Percentiles rank a stretch among this genome's conserved stretches.
Evolutionary conservation across 35 echinoderm and acorn worm genomes (phyloP).

Genomic region (Ophiothrix spiculata): DNA sequence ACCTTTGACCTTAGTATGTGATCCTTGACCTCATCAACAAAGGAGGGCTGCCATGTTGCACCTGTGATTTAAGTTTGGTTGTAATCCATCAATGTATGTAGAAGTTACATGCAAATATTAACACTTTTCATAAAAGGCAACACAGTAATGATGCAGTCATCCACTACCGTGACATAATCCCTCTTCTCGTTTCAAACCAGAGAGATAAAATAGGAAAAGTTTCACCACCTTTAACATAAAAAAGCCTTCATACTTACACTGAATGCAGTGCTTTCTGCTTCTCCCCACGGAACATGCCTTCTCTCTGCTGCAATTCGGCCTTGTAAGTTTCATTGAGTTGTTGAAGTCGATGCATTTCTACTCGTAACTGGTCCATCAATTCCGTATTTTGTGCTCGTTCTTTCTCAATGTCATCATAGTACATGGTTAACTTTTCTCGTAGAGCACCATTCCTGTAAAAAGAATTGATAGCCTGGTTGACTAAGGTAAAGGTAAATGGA

Average conservation of each 20-base stretch:
- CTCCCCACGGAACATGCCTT: not conserved
- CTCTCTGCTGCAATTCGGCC: not conserved
- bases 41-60: no score
- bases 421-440: conserved; percentile 33
- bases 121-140: no score
- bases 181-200: no score
- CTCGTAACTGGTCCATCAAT: conserved; percentile 20
- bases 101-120: no score
- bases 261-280: not conserved
- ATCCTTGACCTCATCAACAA: no score
- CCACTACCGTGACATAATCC: no score
- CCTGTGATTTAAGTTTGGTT: no score
- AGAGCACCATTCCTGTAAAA: conserved; percentile 33
- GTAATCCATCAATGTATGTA: no score
- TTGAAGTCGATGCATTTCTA: conserved; percentile 29
- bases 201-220: no score
- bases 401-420: conserved; percentile 54
- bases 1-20: no score
- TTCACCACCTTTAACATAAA: no score
- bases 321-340: not conserved
- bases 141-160: no score
- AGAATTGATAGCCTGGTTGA: not conserved
- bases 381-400: conserved; percentile 14
- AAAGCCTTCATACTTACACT: not conserved
- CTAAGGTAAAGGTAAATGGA: not conserved